Base-by-base conservation (phyloP, 2,888 invertebrate species). In the Perizoma flavofasciatum region DNA sequence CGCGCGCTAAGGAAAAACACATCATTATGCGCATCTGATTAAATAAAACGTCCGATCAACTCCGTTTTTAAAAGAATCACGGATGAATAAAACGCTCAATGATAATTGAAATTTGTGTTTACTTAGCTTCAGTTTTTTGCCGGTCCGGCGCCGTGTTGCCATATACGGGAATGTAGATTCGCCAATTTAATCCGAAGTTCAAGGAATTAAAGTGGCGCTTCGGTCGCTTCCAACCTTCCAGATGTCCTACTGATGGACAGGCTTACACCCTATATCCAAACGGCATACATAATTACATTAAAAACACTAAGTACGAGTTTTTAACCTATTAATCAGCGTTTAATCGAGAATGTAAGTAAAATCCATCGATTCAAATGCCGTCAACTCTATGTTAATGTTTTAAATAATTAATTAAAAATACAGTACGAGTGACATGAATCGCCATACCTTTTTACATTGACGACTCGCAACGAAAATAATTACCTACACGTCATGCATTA, bases 101-200 rank as follows among this genome's bases (percentile, higher is more conserved):
- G 85, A 88, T 90, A 88, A 90, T 88, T 89, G 83, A 89, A 92
- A 89, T 90, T 89, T 89, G 89, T 88, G 83, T 88, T 90, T 87
- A 87, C 86, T 88, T 89, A 86, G 81, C 74, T 72, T 63, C 68
- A 66, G 73, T 77, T 88, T 89, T 90, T 91, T 85, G 75, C 72
- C 51, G 63, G 70, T 73, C 79, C 85, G 67, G 86, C 85, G 85
- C 88, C 86, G 79, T 65, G 71, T 78, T 79, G 62, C 88, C 89
- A 46, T 88, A 83, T 81, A 85, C 67, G 87, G 88, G 73, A 82
- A 87, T 87, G 88, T 83, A 85, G 83, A 88, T 88, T 85, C 78
- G 78, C 85, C 85, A 86, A 86, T 87, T 86, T 86, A 87, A 88
- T 86, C 80, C 77, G 63, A 61, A 71, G 68, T 87, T 88, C 85